Base-by-base conservation (phyloP, 2,113 vertebrate species). In the Empidonax alnorum region DNA sequence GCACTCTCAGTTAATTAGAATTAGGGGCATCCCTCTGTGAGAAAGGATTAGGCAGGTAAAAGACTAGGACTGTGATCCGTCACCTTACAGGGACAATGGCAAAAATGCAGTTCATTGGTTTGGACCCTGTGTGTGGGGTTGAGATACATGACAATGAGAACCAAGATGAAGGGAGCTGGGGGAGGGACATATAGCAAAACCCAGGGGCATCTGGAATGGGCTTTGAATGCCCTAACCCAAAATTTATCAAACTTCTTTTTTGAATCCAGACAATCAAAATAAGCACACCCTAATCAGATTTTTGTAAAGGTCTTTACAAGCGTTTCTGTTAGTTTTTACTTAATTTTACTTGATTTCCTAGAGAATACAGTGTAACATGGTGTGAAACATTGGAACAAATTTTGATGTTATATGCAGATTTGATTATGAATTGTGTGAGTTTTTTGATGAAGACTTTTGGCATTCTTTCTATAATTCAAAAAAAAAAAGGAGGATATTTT, bases 21-120 rank as follows among this genome's bases (percentile, higher is more conserved):
- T 94, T 92, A 90, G 61, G 61, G 73, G 47, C 68, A 84, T 95
- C 82, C 88, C 93, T 93, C 92, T 95, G 94, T 86, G 90, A 82
- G 96, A 94, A 93, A 84, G 90, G 83, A 97, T 97, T 96, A 94
- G 73, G 62, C 86, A 96, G 90, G 94, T 96, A 96, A 93, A 95
- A 96, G 92, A 33, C 80, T 39, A 33, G 69, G 61, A 62, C 65
- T 87, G 52, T 96, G 93, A 94, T 89, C 80, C 2, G 23, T 87
- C 92, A 94, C 13, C 93, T 90, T 46, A 44, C 3, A 33, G 73
- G 86, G 85, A 92, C 88, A 94, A 95, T 90, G 77, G 65, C 4
- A 2, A 92, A 84, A 96, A 52, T 78, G 92, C 94, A 86, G 94
- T 94, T 96, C 90, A 90, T 78, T 92, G 86, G 69, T 92, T 92